These are phyloP conservation scores for Nebria brevicollis DNA, from an alignment of 2,888 invertebrate genomes.

Conservation along the genomic window DNA sequence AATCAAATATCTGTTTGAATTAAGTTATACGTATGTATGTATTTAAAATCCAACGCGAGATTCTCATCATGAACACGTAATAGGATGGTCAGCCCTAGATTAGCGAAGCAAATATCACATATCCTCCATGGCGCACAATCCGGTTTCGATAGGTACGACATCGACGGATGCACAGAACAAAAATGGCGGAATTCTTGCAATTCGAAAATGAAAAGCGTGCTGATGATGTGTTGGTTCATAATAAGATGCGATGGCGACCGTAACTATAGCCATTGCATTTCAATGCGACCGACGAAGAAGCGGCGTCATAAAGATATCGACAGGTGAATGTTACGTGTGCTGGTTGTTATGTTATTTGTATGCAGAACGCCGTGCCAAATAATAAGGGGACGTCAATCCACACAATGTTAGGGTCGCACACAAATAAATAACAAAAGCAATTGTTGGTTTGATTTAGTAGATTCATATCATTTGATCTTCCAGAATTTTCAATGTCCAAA, in stretches of 20 bases:
- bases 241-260: conserved; percentile 8
- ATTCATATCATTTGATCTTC: too few species aligned
- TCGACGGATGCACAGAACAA: not conserved
- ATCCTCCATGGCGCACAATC: conserved; percentile 5
- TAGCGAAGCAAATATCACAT: not conserved
- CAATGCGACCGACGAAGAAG: not conserved
- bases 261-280: not conserved
- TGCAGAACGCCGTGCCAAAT: too few species aligned
- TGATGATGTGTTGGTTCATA: not conserved
- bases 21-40: not conserved
- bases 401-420: too few species aligned
- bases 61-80: not conserved
- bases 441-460: too few species aligned
- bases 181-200: conserved; percentile 19
- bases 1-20: not conserved
- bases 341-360: not conserved
- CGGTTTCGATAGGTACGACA: conserved; percentile 12
- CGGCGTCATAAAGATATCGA: not conserved
- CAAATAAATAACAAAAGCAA: too few species aligned
- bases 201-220: conserved; percentile 17
- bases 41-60: not conserved
- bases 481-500: too few species aligned
- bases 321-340: not conserved
- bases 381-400: too few species aligned
- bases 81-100: conserved; percentile 2